phyloP scores from a whole-genome alignment of 35 echinoderm and acorn worm species.

The Apostichopus parvimensis region DNA sequence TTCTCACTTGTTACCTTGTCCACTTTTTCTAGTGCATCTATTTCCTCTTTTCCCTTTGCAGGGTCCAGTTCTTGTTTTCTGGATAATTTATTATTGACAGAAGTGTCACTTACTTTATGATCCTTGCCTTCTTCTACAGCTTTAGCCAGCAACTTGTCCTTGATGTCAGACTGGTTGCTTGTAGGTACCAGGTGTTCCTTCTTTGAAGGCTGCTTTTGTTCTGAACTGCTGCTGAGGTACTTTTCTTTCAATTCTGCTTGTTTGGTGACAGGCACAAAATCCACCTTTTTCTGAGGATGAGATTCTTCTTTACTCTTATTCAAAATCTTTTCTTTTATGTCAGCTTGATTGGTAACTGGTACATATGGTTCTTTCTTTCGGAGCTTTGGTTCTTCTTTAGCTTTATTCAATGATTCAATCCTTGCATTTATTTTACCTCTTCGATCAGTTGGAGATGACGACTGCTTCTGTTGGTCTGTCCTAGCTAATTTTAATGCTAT shows the following conservation, averaged over 20 bases:
- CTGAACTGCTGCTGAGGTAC: conserved; percentile 1
- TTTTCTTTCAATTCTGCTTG: conserved; percentile 48
- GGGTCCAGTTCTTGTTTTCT: not conserved
- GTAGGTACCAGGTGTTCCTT: conserved; percentile 9
- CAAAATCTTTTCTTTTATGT: conserved; percentile 48
- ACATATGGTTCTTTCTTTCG: conserved; percentile 40
- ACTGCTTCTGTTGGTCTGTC: not conserved
- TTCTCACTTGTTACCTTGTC: not conserved
- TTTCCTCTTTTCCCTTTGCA: not conserved
- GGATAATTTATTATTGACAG: not conserved
- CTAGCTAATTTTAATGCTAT: not conserved
- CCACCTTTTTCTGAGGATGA: conserved; percentile 25
- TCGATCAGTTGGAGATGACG: not conserved
- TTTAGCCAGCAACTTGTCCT: conserved; percentile 23
- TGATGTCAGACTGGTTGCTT: conserved; percentile 26
- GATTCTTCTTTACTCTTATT: conserved; percentile 20
- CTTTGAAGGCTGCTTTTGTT: conserved; percentile 12
- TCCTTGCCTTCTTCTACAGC: not conserved
- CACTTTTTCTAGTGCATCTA: not conserved
- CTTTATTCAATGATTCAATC: conserved; percentile 20
- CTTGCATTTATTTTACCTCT: conserved; percentile 13
- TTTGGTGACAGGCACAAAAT: not conserved
- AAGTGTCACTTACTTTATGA: not conserved
- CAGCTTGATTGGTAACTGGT: conserved; percentile 9
- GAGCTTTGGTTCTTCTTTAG: not conserved